These are phyloP conservation scores for Hirtodrosophila histrioides DNA, from an alignment of 2,888 invertebrate genomes.

Conservation along the genomic window DNA sequence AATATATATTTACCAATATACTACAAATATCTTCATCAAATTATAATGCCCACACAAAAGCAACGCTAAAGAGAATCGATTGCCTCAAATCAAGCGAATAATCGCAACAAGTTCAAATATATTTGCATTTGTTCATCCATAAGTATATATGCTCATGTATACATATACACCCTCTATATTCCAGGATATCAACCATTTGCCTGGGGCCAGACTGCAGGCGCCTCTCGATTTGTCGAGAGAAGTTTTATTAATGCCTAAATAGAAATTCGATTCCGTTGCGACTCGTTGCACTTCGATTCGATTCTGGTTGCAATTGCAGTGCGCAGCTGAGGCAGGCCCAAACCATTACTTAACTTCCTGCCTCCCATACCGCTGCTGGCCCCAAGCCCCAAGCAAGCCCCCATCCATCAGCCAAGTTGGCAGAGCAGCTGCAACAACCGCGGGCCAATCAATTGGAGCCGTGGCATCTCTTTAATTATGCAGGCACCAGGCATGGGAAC, in stretches of 20 bases:
- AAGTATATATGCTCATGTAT: neutral
- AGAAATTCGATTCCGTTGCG: slow-evolving; percentile 59
- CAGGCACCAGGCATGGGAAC: slow-evolving; percentile 13
- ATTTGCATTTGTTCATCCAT: neutral
- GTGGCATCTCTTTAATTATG: slow-evolving; percentile 51
- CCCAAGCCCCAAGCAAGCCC: no score
- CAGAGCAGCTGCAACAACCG: slow-evolving; percentile 44
- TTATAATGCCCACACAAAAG: neutral
- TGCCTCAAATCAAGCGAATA: slow-evolving; percentile 71
- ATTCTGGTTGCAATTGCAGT: slow-evolving; percentile 36
- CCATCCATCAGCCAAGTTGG: slow-evolving; percentile 5
- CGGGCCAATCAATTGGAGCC: slow-evolving; percentile 53
- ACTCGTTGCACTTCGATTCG: slow-evolving; percentile 32
- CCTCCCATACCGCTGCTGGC: no score
- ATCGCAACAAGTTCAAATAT: slow-evolving; percentile 61
- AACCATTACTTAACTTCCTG: neutral
- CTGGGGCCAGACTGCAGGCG: slow-evolving; percentile 5
- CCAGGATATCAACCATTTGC: no score
- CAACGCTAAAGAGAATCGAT: slow-evolving; percentile 25
- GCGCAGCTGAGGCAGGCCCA: slow-evolving; percentile 28
- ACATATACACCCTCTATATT: neutral
- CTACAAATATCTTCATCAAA: no score
- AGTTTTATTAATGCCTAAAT: slow-evolving; percentile 65
- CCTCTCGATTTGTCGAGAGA: slow-evolving; percentile 20
- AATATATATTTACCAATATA: no score